These are phyloP conservation scores for Callorhinus ursinus DNA, from an alignment of 2,113 vertebrate species.

Conservation along the genomic window DNA sequence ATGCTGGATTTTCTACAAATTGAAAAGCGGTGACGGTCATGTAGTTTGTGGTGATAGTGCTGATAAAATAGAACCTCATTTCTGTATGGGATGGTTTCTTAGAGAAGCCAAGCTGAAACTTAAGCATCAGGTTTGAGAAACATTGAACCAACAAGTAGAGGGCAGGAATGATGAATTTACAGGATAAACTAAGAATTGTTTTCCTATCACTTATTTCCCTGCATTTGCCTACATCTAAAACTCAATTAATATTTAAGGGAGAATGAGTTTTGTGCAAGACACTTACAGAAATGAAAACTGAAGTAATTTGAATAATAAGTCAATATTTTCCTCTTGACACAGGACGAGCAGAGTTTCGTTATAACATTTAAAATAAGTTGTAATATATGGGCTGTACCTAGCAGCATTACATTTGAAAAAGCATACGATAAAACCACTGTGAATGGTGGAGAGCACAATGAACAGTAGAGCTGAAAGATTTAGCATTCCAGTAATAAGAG, in stretches of 20 bases:
- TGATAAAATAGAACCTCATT: constrained; percentile 24
- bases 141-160: neutral
- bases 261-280: neutral
- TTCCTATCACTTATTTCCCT: neutral
- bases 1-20: neutral
- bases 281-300: constrained; percentile 9
- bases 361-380: neutral
- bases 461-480: constrained; percentile 70
- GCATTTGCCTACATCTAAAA: constrained; percentile 16
- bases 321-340: neutral
- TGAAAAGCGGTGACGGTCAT: neutral
- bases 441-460: constrained; percentile 34
- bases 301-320: constrained; percentile 13
- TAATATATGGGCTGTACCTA: neutral
- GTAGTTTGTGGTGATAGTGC: neutral
- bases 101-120: neutral
- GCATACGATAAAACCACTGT: neutral
- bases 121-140: neutral
- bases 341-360: neutral
- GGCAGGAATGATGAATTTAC: neutral
- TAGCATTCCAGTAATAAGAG: constrained; percentile 71
- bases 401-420: constrained; percentile 4
- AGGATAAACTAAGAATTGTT: neutral
- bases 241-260: neutral
- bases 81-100: neutral